phyloP scores from a whole-genome alignment of 2,888 invertebrate genomes.

The Heliconius cydno region DNA sequence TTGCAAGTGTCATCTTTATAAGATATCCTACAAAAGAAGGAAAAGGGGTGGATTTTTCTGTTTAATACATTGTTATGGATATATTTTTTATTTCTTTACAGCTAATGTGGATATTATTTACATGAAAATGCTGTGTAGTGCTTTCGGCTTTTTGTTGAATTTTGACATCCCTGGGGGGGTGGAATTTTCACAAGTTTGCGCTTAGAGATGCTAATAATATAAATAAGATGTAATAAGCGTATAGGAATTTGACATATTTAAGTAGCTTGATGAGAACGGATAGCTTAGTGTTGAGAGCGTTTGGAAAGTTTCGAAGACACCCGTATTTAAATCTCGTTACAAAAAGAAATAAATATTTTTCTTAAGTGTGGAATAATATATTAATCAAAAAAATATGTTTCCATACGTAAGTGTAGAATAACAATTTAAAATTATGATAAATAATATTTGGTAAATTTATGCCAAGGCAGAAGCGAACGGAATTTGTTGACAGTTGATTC shows the following conservation, averaged over 20 bases:
- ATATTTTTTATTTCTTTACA: conserved; percentile 8
- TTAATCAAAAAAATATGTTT: not conserved
- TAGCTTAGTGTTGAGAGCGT: not conserved
- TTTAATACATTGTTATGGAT: conserved; percentile 27
- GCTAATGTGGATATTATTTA: conserved; percentile 1
- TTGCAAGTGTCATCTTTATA: conserved; percentile 66
- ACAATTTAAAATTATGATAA: too few species aligned
- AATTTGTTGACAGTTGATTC: too few species aligned
- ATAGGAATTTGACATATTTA: too few species aligned
- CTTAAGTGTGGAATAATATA: not conserved
- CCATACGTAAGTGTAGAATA: too few species aligned
- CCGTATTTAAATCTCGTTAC: too few species aligned
- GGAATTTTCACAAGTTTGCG: too few species aligned
- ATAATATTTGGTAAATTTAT: too few species aligned
- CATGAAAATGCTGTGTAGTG: not conserved
- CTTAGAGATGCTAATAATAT: too few species aligned
- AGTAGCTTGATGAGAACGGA: not conserved
- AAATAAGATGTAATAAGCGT: too few species aligned
- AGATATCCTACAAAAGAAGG: conserved; percentile 46
- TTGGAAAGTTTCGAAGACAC: too few species aligned
- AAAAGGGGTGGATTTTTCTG: conserved; percentile 42
- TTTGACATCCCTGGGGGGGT: too few species aligned
- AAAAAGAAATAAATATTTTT: not conserved
- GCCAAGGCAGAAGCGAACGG: too few species aligned
- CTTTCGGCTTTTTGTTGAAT: not conserved